Percentiles rank a stretch among this genome's conserved stretches.
Evolutionary conservation across 1,140 invertebrate genomes (phyloP).

Genomic region (Tachypleus tridentatus): DNA sequence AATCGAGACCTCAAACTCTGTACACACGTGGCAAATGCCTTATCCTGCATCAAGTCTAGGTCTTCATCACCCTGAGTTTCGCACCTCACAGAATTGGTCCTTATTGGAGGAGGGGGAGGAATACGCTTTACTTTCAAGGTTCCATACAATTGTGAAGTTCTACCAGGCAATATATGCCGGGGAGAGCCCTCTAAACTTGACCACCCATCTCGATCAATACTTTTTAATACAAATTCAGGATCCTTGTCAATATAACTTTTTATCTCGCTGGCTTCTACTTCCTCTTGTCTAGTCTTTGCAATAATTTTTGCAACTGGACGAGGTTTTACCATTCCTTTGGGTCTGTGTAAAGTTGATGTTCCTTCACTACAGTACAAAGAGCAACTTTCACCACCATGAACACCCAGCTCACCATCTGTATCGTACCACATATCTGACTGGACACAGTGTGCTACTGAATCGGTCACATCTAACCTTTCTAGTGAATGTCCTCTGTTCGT

Average conservation of each 20-base stretch:
- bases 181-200: no score
- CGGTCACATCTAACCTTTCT: constrained; percentile 19
- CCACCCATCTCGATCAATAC: no score
- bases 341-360: constrained; percentile 71
- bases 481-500: constrained; percentile 13
- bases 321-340: constrained; percentile 58
- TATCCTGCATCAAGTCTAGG: constrained; percentile 24
- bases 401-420: constrained; percentile 23
- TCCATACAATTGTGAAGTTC: constrained; percentile 8
- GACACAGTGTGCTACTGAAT: constrained; percentile 17
- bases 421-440: constrained; percentile 31
- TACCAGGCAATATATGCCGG: no score
- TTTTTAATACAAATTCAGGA: no score
- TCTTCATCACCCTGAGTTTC: background rate
- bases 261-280: background rate
- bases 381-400: constrained; percentile 14
- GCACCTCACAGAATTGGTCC: constrained; percentile 42
- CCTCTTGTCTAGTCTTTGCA: constrained; percentile 19
- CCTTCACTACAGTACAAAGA: constrained; percentile 31
- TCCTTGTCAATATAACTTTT: no score
- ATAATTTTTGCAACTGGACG: constrained; percentile 72
- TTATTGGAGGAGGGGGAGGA: constrained; percentile 70
- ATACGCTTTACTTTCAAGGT: constrained; percentile 42
- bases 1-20: constrained; percentile 37
- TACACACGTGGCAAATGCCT: constrained; percentile 37